These are phyloP conservation scores for Pantelozetes paolii DNA, from an alignment of 2,888 invertebrate genomes.

Conservation along the genomic window DNA sequence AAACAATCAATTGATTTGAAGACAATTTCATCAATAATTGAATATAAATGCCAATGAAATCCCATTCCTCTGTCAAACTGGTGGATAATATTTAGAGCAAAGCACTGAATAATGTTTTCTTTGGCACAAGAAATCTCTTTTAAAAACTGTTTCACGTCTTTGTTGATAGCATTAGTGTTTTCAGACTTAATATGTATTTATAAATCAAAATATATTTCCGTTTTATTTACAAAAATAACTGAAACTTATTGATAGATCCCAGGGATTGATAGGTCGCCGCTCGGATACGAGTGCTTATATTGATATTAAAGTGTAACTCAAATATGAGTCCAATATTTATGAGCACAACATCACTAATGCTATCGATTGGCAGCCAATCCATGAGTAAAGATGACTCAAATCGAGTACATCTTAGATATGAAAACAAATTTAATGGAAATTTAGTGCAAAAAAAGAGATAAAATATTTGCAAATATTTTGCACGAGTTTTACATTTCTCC, in stretches of 20 bases:
- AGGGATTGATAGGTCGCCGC: too few species aligned
- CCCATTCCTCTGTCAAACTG: background rate
- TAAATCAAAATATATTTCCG: background rate
- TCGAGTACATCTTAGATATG: slow-evolving; percentile 6
- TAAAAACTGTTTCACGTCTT: background rate
- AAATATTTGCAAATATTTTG: background rate
- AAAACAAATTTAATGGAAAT: background rate
- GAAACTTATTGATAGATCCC: too few species aligned
- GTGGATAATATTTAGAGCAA: background rate
- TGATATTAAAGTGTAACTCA: too few species aligned
- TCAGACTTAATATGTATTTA: background rate
- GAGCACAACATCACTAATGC: too few species aligned
- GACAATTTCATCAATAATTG: too few species aligned
- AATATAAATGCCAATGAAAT: too few species aligned
- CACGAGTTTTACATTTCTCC: slow-evolving; percentile 1
- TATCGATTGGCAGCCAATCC: too few species aligned
- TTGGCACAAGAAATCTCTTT: background rate
- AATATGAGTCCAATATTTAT: too few species aligned
- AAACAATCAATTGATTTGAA: too few species aligned
- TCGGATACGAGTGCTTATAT: too few species aligned
- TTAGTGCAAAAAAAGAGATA: background rate
- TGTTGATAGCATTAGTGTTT: background rate
- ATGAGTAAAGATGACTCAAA: background rate
- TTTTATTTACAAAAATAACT: background rate
- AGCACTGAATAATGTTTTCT: background rate